Base-by-base conservation (phyloP, 2,113 vertebrate species). In the Choloepus hoffmanni region DNA sequence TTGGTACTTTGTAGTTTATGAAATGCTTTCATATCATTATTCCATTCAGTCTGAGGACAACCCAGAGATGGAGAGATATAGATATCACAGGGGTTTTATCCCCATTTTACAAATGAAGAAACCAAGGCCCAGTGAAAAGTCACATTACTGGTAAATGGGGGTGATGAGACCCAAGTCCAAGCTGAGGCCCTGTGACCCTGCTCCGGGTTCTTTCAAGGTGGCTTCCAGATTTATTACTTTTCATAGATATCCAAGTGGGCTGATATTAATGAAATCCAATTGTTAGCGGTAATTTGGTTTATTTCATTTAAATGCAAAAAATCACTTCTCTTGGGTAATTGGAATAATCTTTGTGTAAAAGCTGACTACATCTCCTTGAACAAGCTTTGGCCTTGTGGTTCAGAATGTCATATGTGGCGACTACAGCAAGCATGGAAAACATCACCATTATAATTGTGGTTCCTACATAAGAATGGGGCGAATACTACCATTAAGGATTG, bases 231-330 rank as follows among this genome's bases (percentile, higher is more conserved):
- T 90, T 33, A 63, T 67, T 10, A 33, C 62, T 65, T 92, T 94
- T 94, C 23, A 43, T 74, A 86, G 53, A 86, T 74, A 89, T 95
- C 3, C 11, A 72, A 5, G 74, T 93, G 40, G 11, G 33, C 14
- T 36, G n/a, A 50, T 86, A 65, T 91, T 93, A 84, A 84, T 73
- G 65, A 85, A 85, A 95, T 65, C 2, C 7, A 93, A 48, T 48
- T n/a, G 4, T 45, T 94, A 77, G 55, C 11, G 45, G 14, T 36
- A 89, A n/a, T 90, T 94, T 88, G 86, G n/a, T 74, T 88, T 93
- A 33, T 72, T 89, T 65, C 77, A 48, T 81, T 68, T 85, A 77
- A 91, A 45, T 67, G 28, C 74, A 67, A 96, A 74, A 77, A 76
- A 13, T 90, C 16, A n/a, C 43, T 92, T 83, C 48, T 72, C 24